phyloP scores from a whole-genome alignment of 2,888 invertebrate species.

The Parasteatoda lunata region DNA sequence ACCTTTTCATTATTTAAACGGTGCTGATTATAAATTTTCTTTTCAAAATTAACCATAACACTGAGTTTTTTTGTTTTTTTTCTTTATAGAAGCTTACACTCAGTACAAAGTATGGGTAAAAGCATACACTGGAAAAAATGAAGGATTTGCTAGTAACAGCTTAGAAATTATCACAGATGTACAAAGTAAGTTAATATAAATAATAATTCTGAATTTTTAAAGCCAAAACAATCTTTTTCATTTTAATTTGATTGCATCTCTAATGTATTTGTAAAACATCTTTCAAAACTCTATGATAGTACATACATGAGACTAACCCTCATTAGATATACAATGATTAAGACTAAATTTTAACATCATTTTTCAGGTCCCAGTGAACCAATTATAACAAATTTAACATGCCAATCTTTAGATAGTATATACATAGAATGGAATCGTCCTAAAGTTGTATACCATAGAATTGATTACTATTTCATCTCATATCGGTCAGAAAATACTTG shows the following conservation, averaged over 20 bases:
- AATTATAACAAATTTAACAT: slow-evolving; percentile 86
- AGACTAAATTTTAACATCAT: neutral
- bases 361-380: slow-evolving; percentile 83
- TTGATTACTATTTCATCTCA: slow-evolving; percentile 86
- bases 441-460: slow-evolving; percentile 82
- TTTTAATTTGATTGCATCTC: neutral
- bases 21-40: too few relatives aligned
- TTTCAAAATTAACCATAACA: too few relatives aligned
- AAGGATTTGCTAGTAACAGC: slow-evolving; percentile 85
- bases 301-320: neutral
- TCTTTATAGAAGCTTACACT: slow-evolving; percentile 84
- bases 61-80: neutral
- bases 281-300: neutral
- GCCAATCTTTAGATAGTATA: slow-evolving; percentile 83
- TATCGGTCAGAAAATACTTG: slow-evolving; percentile 76
- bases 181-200: slow-evolving; percentile 72
- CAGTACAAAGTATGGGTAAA: slow-evolving; percentile 91
- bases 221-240: neutral
- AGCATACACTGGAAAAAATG: slow-evolving; percentile 84
- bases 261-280: neutral
- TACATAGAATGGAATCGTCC: slow-evolving; percentile 90
- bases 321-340: neutral
- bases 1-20: too few relatives aligned
- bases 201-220: neutral
- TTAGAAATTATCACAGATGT: slow-evolving; percentile 88